Percentiles rank a stretch among this genome's conserved stretches.
phyloP scores from a whole-genome alignment of 2,797 vertebrate genomes.

The Leuciscus waleckii region DNA sequence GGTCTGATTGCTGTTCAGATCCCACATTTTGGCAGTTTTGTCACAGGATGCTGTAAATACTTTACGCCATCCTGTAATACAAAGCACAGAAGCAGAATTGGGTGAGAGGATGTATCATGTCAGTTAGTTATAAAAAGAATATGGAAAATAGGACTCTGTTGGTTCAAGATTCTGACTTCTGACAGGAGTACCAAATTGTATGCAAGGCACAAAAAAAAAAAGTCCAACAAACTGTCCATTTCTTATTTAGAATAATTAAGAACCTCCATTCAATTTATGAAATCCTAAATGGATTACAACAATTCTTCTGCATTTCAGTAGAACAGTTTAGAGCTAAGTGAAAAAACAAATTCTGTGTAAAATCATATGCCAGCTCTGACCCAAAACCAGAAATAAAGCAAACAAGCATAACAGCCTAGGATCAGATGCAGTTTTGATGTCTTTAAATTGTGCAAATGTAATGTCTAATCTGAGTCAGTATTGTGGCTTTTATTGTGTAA shows the following conservation, averaged over 20 bases:
- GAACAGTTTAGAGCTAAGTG: too few relatives aligned
- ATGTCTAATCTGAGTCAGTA: not conserved
- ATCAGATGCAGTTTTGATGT: not conserved
- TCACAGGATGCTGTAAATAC: slow-evolving; percentile 98
- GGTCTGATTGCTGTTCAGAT: slow-evolving; percentile 97
- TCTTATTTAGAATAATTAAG: not conserved
- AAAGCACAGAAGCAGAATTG: slow-evolving; percentile 18
- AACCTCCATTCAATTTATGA: not conserved
- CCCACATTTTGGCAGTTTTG: slow-evolving; percentile 99
- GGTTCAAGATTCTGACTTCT: not conserved
- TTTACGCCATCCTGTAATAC: slow-evolving; percentile 91
- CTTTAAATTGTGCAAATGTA: not conserved
- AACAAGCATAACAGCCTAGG: not conserved
- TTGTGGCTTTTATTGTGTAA: not conserved
- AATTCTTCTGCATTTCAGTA: not conserved
- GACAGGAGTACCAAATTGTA: not conserved
- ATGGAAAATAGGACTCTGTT: not conserved
- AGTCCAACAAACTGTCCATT: not conserved
- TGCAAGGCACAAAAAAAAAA: not conserved
- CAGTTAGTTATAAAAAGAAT: not conserved
- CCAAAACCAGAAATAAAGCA: not conserved
- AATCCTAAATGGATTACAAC: not conserved
- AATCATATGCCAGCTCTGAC: not conserved
- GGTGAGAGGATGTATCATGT: not conserved
- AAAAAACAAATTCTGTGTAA: not conserved